Base-by-base conservation (phyloP, 2,797 vertebrate species). In the Cynopterus sphinx region DNA sequence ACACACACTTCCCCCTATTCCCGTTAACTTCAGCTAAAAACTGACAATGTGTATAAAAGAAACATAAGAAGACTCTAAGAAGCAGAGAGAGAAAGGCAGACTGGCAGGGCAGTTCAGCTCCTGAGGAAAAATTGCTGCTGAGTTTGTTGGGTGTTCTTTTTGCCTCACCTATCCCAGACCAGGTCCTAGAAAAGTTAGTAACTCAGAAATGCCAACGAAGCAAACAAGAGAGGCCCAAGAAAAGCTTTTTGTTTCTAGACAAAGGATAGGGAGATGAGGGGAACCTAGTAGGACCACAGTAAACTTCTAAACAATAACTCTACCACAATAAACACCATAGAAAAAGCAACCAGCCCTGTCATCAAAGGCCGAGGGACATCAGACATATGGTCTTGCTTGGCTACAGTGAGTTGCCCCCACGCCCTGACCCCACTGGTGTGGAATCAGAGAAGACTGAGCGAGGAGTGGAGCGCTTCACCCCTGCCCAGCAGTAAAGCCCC, bases 341-440 rank as follows among this genome's bases (percentile, higher is more conserved):
- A 39, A 51, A 84, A 39, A 31, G 15, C 3, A 31, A 15, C 51
- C 28, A 74, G 61, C 1, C 17, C 43, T 26, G 15, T 28, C 55
- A 46, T 36, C 49, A 15, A 70, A 71, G 19, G 36, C 26, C 53
- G 0, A n/a, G 55, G 36, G 36, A 24, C 21, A 8, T 24, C 6
- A 55, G 39, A 17, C 43, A n/a, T 19, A 26, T 2, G 15, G 51
- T 12, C 28, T 7, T 15, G 65, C 8, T 15, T 41, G 73, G 19
- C 10, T 33, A 16, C n/a, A 19, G 26, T 2, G 1, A n/a, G 16
- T 8, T 33, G 3, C 6, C 2, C 12, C 19, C 16, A 39, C 21
- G 28, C 28, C 16, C 22, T n/a, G 15, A 7, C 28, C 24, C 8
- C 43, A 43, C 4, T 12, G 17, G 2, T 9, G 7, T 53, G 7